A percentile compares a stretch with the other conserved stretches of the same genome.
Evolutionary conservation across 2,797 vertebrate species (phyloP).

Genomic region (Sebastolobus alascanus): DNA sequence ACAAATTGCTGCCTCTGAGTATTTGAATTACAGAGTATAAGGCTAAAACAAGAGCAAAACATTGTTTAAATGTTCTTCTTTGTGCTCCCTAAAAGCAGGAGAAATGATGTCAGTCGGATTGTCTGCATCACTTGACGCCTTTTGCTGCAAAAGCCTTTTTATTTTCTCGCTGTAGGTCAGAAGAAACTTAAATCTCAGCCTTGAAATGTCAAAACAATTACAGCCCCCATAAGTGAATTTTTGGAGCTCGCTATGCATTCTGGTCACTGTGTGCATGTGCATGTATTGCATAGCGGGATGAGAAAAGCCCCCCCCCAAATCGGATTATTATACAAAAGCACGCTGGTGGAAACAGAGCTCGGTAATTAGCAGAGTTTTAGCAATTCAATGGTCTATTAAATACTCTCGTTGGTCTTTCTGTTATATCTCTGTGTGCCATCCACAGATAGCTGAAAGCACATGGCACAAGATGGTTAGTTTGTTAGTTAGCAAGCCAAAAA

Average conservation of each 20-base stretch:
- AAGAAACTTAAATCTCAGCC: conserved; percentile 28
- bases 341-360: conserved; percentile 59
- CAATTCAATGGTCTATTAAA: conserved; percentile 57
- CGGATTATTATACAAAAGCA: conserved; percentile 67
- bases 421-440: conserved; percentile 30
- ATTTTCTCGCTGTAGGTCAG: conserved; percentile 39
- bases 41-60: neutral
- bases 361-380: conserved; percentile 69
- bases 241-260: conserved; percentile 23
- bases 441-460: conserved; percentile 28
- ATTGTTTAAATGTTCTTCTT: neutral
- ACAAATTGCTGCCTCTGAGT: neutral
- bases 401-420: conserved; percentile 28
- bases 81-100: neutral
- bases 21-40: neutral
- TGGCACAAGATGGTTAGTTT: neutral
- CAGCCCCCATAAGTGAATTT: conserved; percentile 28
- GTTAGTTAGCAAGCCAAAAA: neutral
- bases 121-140: neutral
- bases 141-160: neutral
- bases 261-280: conserved; percentile 38
- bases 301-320: conserved; percentile 58
- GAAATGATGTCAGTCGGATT: neutral
- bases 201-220: conserved; percentile 57
- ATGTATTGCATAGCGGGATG: conserved; percentile 30